Evolutionary conservation across 2,113 vertebrate genomes (phyloP).

Genomic region (Plecturocebus donacophilus): DNA sequence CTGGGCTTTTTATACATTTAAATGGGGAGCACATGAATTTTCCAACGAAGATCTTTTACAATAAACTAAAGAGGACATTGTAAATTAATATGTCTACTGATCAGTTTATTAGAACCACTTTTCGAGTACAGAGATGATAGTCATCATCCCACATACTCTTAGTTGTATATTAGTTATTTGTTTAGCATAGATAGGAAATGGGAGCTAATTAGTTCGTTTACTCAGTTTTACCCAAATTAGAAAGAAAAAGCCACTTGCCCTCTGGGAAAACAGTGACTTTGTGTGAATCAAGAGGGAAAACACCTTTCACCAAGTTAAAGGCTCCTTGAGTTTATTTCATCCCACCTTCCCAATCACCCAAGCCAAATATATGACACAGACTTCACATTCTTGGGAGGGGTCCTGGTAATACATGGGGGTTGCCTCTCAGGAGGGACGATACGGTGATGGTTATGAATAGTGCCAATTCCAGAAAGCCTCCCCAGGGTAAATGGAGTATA

Average conservation of each 20-base stretch:
- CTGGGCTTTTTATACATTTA: not conserved
- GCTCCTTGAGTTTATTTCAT: not conserved
- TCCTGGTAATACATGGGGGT: not conserved
- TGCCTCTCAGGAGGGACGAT: not conserved
- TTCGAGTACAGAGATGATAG: not conserved
- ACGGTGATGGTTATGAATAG: not conserved
- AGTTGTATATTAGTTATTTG: not conserved
- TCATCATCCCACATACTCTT: not conserved
- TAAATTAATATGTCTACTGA: not conserved
- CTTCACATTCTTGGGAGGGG: not conserved
- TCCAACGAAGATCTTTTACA: not conserved
- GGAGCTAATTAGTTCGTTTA: not conserved
- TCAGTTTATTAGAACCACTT: not conserved
- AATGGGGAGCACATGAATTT: not conserved
- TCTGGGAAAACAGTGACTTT: not conserved
- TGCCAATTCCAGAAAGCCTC: not conserved
- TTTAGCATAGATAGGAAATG: not conserved
- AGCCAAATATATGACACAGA: not conserved
- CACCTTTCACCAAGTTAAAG: not conserved
- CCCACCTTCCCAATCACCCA: not conserved
- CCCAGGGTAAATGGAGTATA: not conserved
- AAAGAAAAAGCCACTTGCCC: too few relatives aligned
- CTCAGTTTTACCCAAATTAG: not conserved
- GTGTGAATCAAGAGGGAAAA: not conserved
- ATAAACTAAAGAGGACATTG: not conserved